Percentiles rank a stretch among this genome's conserved stretches.
Evolutionary conservation across 2,113 vertebrate species (phyloP).

Genomic region (Scatophagus argus): DNA sequence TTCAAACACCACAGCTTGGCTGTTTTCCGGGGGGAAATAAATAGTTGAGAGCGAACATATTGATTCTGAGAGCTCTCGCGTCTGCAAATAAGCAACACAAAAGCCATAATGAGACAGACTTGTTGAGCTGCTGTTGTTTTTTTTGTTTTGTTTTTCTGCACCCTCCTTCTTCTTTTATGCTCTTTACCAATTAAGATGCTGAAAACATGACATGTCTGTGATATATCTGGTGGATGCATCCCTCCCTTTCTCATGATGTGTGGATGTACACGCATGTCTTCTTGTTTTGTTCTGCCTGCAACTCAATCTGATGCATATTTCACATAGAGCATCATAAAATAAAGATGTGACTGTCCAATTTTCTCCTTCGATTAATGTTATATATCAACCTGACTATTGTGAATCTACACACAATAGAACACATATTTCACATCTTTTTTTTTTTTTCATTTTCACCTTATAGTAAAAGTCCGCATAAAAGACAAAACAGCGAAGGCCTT

Average conservation of each 20-base stretch:
- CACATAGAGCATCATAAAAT: constrained; percentile 27
- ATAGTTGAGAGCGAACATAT: constrained; percentile 81
- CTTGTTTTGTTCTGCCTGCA: constrained; percentile 21
- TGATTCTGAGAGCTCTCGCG: constrained; percentile 77
- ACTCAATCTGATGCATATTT: constrained; percentile 34
- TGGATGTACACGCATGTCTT: background rate
- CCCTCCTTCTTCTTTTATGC: constrained; percentile 40
- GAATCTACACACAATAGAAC: constrained; percentile 12
- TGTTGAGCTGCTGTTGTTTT: constrained; percentile 69
- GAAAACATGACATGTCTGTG: constrained; percentile 49
- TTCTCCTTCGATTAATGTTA: constrained; percentile 23
- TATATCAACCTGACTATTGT: constrained; percentile 13
- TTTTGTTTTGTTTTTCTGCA: constrained; percentile 23
- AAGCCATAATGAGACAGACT: constrained; percentile 78
- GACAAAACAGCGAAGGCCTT: constrained; percentile 15
- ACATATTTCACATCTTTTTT: constrained; percentile 18
- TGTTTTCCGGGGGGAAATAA: constrained; percentile 84
- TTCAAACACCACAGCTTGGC: constrained; percentile 85
- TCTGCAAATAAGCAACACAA: constrained; percentile 81
- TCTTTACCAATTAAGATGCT: constrained; percentile 73
- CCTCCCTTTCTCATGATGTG: constrained; percentile 17
- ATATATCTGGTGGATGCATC: constrained; percentile 32
- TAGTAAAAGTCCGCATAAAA: constrained; percentile 6
- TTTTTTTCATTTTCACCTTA: constrained; percentile 9
- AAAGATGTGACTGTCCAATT: constrained; percentile 41